A percentile compares a stretch with the other conserved stretches of the same genome.
phyloP scores from a whole-genome alignment of 2,888 invertebrate species.

The Leptinotarsa tumamoca region DNA sequence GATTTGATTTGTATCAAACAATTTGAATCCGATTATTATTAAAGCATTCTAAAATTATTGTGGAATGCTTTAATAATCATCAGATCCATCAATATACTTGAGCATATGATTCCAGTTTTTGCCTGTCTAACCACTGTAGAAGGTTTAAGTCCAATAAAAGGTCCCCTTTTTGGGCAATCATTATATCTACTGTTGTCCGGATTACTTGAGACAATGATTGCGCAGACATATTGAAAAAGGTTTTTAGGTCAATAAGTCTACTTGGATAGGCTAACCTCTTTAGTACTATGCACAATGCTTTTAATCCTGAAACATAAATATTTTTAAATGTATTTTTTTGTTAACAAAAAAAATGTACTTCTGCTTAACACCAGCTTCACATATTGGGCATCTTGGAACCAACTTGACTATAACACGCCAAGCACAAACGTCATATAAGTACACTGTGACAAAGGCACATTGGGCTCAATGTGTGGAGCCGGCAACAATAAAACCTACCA shows the following conservation, averaged over 20 bases:
- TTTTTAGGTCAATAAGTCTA: constrained; percentile 5
- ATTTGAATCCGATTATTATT: constrained; percentile 1
- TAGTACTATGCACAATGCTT: neutral
- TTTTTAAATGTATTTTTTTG: neutral
- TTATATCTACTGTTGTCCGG: constrained; percentile 6
- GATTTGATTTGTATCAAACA: constrained; percentile 1
- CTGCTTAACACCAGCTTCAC: neutral
- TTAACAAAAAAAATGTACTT: neutral
- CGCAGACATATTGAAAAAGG: constrained; percentile 5
- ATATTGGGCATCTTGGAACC: neutral
- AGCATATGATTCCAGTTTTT: constrained; percentile 29
- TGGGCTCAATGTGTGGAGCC: neutral
- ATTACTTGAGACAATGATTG: constrained; percentile 32
- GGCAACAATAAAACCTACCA: neutral
- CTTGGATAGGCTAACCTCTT: constrained; percentile 18
- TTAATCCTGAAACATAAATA: neutral
- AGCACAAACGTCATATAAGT: too few species aligned
- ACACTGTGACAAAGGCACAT: neutral
- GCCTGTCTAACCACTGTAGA: constrained; percentile 27
- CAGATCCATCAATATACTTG: constrained; percentile 21
- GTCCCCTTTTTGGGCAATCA: constrained; percentile 20
- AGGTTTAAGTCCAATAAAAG: constrained; percentile 19
- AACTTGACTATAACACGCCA: neutral
- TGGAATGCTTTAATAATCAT: neutral
- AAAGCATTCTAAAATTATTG: neutral